Evolutionary conservation across 2,888 invertebrate genomes (phyloP), one percentile per base, ranked within the genome.

Genomic region (Tolmerus cingulatus): DNA sequence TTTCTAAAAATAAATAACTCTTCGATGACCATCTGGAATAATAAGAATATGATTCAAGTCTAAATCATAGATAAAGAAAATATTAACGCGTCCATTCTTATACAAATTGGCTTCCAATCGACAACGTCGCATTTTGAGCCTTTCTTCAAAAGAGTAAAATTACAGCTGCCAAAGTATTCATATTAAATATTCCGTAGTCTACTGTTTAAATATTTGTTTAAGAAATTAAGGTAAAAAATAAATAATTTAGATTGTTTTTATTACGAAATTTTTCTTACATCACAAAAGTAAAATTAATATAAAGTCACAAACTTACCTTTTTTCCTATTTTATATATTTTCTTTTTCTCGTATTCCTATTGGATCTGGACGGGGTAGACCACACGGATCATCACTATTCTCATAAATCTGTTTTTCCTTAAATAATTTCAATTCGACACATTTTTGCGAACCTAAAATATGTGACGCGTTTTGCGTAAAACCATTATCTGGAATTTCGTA

Each of bases 401-500:
- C 86, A 23, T 81, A 16, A 55, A 55, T 43, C 27, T 55, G 37
- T 37, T 79, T 55, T 34, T 86, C 74, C 78, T 51, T 81, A 40
- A 89, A 87, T 16, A 89, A 37, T 57, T 87, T 91, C 81, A 93
- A 87, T 89, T 93, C 93, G n/a, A 93, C 91, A 89, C 92, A 92
- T 14, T 90, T 90, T 2, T 90, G 88, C 88, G 90, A 90, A 16
- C 92, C 92, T 8, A 93, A 89, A 27, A 92, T 87, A 37, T 91
- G 90, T 19, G 90, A 90, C 2, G 91, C 90, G 82, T 90, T 91
- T 51, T 90, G 89, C 91, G 91, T 91, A 85, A 91, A 91, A 16
- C 91, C 90, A 88, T 90, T 91, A 55, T 92, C 93, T 0, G 93
- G 93, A 88, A 91, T 89, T 89, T 92, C 92, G 86, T 92, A 92